Percentiles rank a stretch among this genome's conserved stretches.
Conservation (phyloP, 2,113 vertebrate genomes). For the Picathartes gymnocephalus region DNA sequence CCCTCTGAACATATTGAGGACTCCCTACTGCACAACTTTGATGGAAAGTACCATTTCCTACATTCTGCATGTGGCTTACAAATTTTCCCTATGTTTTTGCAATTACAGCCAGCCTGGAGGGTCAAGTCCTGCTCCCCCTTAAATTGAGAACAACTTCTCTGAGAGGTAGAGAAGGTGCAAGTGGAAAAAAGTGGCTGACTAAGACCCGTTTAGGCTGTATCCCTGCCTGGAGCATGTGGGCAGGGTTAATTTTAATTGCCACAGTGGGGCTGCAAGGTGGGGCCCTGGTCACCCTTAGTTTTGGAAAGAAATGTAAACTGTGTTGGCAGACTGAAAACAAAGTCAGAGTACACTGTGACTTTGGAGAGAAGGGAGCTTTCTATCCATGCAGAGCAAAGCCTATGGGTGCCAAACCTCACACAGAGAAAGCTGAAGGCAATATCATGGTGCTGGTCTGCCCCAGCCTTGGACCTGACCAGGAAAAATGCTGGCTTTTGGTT, state of each 20-base stretch:
- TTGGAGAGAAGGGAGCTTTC: not conserved
- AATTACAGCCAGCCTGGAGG: not conserved
- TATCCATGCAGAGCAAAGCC: not conserved
- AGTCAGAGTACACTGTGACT: not conserved
- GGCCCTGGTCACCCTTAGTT: not conserved
- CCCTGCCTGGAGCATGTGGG: not conserved
- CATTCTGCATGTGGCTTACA: not conserved
- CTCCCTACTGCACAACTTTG: not conserved
- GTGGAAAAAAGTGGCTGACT: not conserved
- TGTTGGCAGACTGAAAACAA: not conserved
- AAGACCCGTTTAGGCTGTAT: not conserved
- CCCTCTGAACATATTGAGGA: not conserved
- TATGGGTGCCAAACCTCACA: not conserved
- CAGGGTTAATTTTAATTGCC: not conserved
- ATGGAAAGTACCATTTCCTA: not conserved
- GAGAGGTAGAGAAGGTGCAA: not conserved
- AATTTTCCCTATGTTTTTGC: not conserved
- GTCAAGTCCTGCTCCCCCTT: not conserved
- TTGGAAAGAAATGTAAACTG: not conserved
- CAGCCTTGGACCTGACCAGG: not conserved
- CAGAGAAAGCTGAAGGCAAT: not conserved
- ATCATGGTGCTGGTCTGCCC: not conserved
- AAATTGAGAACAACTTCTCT: not conserved
- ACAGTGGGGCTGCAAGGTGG: not conserved
- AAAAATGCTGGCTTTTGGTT: not conserved